These are phyloP conservation scores for Champsocephalus esox DNA, from an alignment of 2,797 vertebrate species.

Conservation along the genomic window DNA sequence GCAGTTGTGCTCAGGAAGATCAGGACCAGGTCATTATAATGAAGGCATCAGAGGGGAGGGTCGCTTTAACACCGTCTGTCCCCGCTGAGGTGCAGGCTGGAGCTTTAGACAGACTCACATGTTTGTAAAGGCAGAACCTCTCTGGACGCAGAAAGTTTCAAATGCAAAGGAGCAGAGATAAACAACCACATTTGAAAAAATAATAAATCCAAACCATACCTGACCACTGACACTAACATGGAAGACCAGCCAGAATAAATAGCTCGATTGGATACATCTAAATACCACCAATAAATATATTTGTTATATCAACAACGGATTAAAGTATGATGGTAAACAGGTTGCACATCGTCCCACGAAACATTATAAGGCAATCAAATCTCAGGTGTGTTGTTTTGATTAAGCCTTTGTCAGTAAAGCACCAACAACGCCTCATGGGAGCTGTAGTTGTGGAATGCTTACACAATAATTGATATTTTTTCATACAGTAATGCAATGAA, in stretches of 20 bases:
- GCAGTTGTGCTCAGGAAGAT: slow-evolving; percentile 80
- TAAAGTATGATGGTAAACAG: slow-evolving; percentile 17
- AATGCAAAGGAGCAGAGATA: slow-evolving; percentile 32
- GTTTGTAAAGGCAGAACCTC: slow-evolving; percentile 31
- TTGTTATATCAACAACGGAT: slow-evolving; percentile 28
- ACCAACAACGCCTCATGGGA: slow-evolving; percentile 29
- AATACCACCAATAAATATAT: slow-evolving; percentile 23
- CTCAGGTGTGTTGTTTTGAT: background rate
- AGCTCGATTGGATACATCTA: slow-evolving; percentile 40
- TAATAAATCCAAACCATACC: slow-evolving; percentile 10
- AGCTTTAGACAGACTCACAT: slow-evolving; percentile 42
- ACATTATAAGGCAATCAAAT: slow-evolving; percentile 45
- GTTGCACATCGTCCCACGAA: slow-evolving; percentile 3
- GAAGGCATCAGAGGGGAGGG: slow-evolving; percentile 63
- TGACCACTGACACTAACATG: slow-evolving; percentile 48
- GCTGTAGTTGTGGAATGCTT: slow-evolving; percentile 21
- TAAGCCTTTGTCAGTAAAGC: no score
- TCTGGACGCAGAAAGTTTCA: slow-evolving; percentile 39
- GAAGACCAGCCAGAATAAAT: slow-evolving; percentile 52
- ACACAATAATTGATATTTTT: background rate
- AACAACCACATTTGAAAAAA: slow-evolving; percentile 36
- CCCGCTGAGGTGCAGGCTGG: slow-evolving; percentile 65
- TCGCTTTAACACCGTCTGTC: slow-evolving; percentile 30
- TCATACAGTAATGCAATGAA: slow-evolving; percentile 26
- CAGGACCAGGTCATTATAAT: slow-evolving; percentile 63